Evolutionary conservation across 2,888 invertebrate genomes (phyloP).

Genomic region (Lycocerus yunnanus): DNA sequence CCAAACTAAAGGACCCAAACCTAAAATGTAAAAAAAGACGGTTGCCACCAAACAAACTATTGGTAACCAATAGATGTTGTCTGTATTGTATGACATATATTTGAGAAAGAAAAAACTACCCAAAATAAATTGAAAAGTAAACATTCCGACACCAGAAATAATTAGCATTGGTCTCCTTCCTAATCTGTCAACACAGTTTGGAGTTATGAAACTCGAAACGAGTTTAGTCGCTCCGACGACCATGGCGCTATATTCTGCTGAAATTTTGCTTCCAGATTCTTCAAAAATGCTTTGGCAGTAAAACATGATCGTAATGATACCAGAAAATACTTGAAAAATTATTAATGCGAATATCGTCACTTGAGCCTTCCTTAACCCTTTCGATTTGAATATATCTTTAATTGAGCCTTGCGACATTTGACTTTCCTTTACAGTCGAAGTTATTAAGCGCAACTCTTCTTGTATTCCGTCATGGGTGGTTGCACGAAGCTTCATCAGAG

Average conservation of each 20-base stretch:
- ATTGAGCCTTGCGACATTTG: conserved; percentile 52
- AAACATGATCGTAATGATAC: conserved; percentile 80
- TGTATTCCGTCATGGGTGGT: conserved; percentile 64
- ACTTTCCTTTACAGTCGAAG: conserved; percentile 53
- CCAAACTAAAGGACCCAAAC: conserved; percentile 79
- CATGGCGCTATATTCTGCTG: conserved; percentile 69
- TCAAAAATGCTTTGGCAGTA: conserved; percentile 75
- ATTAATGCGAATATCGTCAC: conserved; percentile 3
- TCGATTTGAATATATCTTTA: conserved; percentile 57
- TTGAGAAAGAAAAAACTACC: conserved; percentile 66
- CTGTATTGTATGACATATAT: conserved; percentile 60
- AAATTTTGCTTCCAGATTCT: conserved; percentile 64
- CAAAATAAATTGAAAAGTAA: conserved; percentile 62
- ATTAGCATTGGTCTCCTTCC: conserved; percentile 74
- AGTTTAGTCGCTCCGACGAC: conserved; percentile 76
- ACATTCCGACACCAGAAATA: conserved; percentile 68
- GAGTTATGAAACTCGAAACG: conserved; percentile 69
- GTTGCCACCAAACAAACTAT: conserved; percentile 70
- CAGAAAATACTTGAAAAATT: conserved; percentile 81
- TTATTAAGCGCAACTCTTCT: conserved; percentile 66
- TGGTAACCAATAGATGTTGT: conserved; percentile 67
- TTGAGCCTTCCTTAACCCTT: conserved; percentile 66
- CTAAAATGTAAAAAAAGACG: conserved; percentile 71
- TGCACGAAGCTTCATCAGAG: conserved; percentile 71
- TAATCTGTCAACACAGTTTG: conserved; percentile 73